phyloP scores from a whole-genome alignment of 1,140 invertebrate genomes.

The Zaprionus davidi region DNA sequence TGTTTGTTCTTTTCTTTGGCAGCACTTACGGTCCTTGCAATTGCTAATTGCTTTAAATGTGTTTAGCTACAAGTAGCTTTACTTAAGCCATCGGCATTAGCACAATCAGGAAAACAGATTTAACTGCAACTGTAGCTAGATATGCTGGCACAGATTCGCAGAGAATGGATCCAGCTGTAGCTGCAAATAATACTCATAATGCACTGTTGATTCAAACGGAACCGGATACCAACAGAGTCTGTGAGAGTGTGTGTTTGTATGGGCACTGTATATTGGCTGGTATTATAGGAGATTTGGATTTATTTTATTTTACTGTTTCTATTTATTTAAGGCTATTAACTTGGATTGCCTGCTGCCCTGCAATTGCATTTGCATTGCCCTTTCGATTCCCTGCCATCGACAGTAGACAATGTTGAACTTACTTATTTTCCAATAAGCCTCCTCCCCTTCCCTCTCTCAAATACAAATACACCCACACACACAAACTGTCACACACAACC shows the following conservation, averaged over 20 bases:
- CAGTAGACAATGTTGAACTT: conserved; percentile 42
- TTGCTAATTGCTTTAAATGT: conserved; percentile 78
- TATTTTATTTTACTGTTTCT: conserved; percentile 52
- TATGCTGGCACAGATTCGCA: background rate
- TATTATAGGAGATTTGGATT: conserved; percentile 59
- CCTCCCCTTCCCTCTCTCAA: background rate
- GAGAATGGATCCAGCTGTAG: conserved; percentile 1
- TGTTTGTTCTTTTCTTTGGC: conserved; percentile 32
- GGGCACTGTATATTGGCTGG: conserved; percentile 60
- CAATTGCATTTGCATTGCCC: conserved; percentile 1
- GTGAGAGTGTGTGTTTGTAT: conserved; percentile 28
- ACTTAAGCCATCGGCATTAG: conserved; percentile 58
- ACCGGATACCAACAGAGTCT: background rate
- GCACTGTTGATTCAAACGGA: conserved; percentile 3
- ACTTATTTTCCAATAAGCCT: conserved; percentile 47
- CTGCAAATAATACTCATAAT: conserved; percentile 19
- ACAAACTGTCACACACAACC: background rate
- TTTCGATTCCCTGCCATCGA: conserved; percentile 6
- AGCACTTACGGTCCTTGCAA: conserved; percentile 45
- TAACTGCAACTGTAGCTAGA: background rate
- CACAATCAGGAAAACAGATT: conserved; percentile 28
- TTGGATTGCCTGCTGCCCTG: conserved; percentile 37
- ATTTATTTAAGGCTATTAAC: conserved; percentile 75
- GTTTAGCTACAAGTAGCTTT: conserved; percentile 75
- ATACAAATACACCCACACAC: conserved; percentile 20